Base-by-base conservation (phyloP, 2,797 vertebrate genomes). In the Chelon labrosus region DNA sequence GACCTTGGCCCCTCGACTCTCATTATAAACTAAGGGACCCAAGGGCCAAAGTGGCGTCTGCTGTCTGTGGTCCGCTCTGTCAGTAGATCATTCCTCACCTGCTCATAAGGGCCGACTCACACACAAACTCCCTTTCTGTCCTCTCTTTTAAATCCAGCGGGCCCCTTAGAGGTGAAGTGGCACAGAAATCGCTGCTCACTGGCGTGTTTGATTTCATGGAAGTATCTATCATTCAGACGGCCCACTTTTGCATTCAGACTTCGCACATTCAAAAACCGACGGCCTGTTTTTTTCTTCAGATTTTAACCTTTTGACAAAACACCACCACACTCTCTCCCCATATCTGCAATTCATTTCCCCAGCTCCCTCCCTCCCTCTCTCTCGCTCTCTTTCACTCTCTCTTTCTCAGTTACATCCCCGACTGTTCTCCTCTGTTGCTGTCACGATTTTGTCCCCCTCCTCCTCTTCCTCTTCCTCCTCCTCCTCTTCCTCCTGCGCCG, bases 401-500 rank as follows among this genome's bases (percentile, higher is more conserved):
- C 44, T 39, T 13, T 70, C 55, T 92, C 88, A 90, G 76, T 93
- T 90, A 79, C 82, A 87, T 70, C 83, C 86, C 69, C 78, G 65
- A 17, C 72, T 88, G 62, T 84, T 90, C 84, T 86, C 86, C 76
- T 73, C 75, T 75, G 74, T 82, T 6, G 67, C 41, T 69, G 54
- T 77, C 66, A 77, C 65, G 10, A 47, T 41, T 70, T 71, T 75
- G 70, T 51, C 56, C 8, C 56, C 84, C n/a, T 47, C 54, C 49
- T 65, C 51, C 31, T 86, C 74, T 4, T 81, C 74, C 4, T 81
- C 89, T 0, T 78, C 83, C 1, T 77, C 86, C 10, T 87, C 84
- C 37, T 81, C 83, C 0, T 88, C 87, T 25, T 87, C 87, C 41
- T 92, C 90, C 37, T 67, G 74, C 17, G 86, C 80, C 3, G 82